phyloP scores from a whole-genome alignment of 1,140 invertebrate genomes.

The Drosophila azteca region DNA sequence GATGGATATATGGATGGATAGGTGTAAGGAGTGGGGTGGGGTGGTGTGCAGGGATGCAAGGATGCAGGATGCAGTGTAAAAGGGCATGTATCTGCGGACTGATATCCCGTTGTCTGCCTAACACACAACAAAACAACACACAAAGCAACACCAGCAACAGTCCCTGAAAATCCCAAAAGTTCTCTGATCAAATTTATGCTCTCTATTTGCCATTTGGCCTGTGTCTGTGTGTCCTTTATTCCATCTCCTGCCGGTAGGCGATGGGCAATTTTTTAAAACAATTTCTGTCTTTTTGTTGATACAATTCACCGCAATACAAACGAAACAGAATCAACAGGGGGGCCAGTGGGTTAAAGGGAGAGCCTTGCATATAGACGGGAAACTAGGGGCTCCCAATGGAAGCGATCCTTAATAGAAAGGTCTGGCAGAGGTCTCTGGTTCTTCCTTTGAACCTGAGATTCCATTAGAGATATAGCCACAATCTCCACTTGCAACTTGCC shows the following conservation, averaged over 20 bases:
- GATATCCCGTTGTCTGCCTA: constrained; percentile 74
- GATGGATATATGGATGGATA: constrained; percentile 2
- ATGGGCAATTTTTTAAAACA: constrained; percentile 64
- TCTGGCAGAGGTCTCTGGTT: no score
- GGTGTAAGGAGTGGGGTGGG: neutral
- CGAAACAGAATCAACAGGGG: constrained; percentile 53
- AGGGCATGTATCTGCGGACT: constrained; percentile 80
- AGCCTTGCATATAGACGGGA: neutral
- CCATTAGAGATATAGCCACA: no score
- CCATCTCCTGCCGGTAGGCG: constrained; percentile 56
- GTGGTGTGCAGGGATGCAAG: no score
- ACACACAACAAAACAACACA: constrained; percentile 24
- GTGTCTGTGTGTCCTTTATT: constrained; percentile 6
- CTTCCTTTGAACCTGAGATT: no score
- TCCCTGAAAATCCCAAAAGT: neutral
- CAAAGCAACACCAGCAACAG: constrained; percentile 7
- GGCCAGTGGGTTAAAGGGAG: constrained; percentile 1
- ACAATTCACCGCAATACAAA: constrained; percentile 50
- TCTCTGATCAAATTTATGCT: constrained; percentile 60
- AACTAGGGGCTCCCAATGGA: no score
- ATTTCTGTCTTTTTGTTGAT: constrained; percentile 27
- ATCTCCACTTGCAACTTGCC: no score
- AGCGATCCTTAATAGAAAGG: no score
- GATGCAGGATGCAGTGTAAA: constrained; percentile 67
- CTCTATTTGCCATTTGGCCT: constrained; percentile 56